Evolutionary conservation across 2,888 invertebrate species (phyloP), one percentile per base, ranked within the genome.

Genomic region (Caenorhabditis zanzibari): DNA sequence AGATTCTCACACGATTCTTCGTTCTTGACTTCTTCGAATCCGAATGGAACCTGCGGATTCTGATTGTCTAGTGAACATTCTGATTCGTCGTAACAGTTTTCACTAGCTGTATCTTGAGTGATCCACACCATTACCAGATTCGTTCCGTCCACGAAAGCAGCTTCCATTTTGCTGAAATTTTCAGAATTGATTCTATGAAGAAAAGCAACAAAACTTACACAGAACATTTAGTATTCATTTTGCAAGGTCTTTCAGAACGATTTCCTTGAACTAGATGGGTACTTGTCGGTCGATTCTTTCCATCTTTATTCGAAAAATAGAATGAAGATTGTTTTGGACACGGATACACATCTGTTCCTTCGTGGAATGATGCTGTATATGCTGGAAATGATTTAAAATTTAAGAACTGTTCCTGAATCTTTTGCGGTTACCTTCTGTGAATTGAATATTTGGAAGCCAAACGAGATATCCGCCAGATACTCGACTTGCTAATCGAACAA

Each of bases 81-180:
- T 1, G 83, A 71, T 26, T 89, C 90, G 58, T 88, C 89, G 81
- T 91, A 91, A 84, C 91, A 91, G 41, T 86, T 82, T 24, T 87
- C 85, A 58, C 86, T 85, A 10, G 32, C 75, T 32, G 87, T 86
- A 32, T 89, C 89, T 32, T 89, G 88, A 14, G 61, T 84, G 19
- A 92, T 88, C 79, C 90, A 91, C 16, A 92, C 90, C 87, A 92
- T 87, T 24, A 92, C 77, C 10, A 92, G 85, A 81, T 92, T 92
- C 2, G 92, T 92, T 49, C 86, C 84, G 12, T 89, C 89, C 14
- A 92, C 88, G 84, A 89, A 91, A 0, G 90, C 73, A 3, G 92
- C 92, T 68, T 90, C 90, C 73, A 91, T 89, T 59, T 89, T 90
- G 9, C 91, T 91, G 74, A 71, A 82, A 82, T 19, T 74, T 41